Evolutionary conservation across 2,888 invertebrate genomes (phyloP), one percentile per base, ranked within the genome.

Genomic region (Scrobipalpa atriplicella): DNA sequence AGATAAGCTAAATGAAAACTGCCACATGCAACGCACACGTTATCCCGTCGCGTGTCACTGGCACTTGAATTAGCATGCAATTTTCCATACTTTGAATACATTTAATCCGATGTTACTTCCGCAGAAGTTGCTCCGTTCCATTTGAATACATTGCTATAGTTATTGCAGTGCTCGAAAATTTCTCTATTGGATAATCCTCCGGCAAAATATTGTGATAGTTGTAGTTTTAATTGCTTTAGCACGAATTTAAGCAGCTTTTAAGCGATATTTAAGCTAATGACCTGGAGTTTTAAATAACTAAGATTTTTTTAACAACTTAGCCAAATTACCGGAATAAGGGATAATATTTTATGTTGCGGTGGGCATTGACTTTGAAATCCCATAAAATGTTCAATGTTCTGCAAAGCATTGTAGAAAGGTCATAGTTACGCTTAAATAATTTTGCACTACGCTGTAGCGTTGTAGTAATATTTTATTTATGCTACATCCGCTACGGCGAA

Each of bases 41-140:
- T 63, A 63, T 60, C 39, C 62, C 43, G 65, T 60, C 41, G 69
- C 68, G 69, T 80, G 83, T 76, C 68, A 74, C 72, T 83, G 87
- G 81, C 87, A 87, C 78, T 76, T 76, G 79, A 78, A 86, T 87
- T 86, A 87, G 81, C 79, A 86, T 87, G 83, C 85, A 84, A 87
- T 87, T 88, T 86, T 86, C 85, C 84, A 82, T 83, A 81, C 81
- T 80, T 83, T 79, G 82, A 82, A 81, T 82, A 82, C 78, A 81
- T 83, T 81, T 79, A 77, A 78, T 78, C 71, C 72, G 70, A 68
- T 71, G 70, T 71, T 71, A 70, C 66, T 69, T 71, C 68, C 70
- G 54, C 64, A 62, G 65, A 60, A 65, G 66, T 75, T 67, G 64
- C 61, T 64, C 67, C 67, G 66, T 69, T 68, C 67, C 60, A 66